Evolutionary conservation across 2,888 invertebrate genomes (phyloP).

Genomic region (Tetranychus piercei): DNA sequence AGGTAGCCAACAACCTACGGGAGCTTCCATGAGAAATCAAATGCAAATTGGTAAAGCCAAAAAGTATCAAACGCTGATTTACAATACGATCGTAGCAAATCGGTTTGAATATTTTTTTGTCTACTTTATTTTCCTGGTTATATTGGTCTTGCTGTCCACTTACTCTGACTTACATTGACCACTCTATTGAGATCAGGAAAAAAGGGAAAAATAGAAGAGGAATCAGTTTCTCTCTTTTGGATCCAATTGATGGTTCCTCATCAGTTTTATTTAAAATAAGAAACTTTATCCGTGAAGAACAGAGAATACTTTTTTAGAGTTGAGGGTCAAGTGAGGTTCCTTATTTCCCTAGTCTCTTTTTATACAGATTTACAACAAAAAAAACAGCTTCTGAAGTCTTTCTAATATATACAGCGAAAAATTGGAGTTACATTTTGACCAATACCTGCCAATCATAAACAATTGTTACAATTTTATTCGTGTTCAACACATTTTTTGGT

Average conservation of each 20-base stretch:
- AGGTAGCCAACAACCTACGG: neutral
- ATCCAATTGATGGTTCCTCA: neutral
- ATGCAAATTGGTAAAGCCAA: neutral
- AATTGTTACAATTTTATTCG: neutral
- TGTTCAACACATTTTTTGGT: neutral
- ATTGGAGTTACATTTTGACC: neutral
- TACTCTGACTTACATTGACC: neutral
- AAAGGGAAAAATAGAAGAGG: neutral
- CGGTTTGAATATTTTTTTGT: neutral
- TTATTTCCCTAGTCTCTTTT: neutral
- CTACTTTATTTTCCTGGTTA: neutral
- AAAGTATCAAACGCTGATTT: neutral
- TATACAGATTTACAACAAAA: neutral
- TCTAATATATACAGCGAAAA: neutral
- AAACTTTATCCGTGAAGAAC: neutral
- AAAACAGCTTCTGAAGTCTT: neutral
- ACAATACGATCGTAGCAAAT: neutral
- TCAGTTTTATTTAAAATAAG: neutral
- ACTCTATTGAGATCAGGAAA: neutral
- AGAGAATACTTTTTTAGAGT: neutral
- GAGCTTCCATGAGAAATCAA: neutral
- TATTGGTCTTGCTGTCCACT: neutral
- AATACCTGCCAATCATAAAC: constrained; percentile 1
- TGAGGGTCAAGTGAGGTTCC: neutral
- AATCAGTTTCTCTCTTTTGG: neutral